phyloP scores from a whole-genome alignment of 2,888 invertebrate genomes.

The Molorchus minor region DNA sequence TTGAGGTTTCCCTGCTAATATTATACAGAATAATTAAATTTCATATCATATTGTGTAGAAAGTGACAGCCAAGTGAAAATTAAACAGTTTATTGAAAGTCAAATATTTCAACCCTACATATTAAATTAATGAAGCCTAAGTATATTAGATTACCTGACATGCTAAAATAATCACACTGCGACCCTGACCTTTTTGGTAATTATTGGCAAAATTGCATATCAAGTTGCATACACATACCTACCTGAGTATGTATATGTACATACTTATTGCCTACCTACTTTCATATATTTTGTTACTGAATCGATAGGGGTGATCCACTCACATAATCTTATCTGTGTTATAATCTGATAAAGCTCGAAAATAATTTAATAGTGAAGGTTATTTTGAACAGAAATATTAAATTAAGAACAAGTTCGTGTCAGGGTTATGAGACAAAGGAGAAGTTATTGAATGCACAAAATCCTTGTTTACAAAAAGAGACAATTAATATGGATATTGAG shows the following conservation, averaged over 20 bases:
- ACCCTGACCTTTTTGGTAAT: neutral
- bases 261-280: no score
- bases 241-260: no score
- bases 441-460: neutral
- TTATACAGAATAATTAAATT: no score
- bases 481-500: neutral
- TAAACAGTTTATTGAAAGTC: neutral
- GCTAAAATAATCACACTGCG: neutral
- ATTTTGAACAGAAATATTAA: neutral
- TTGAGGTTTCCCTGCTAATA: no score
- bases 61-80: neutral
- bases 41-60: no score
- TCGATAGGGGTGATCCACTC: no score
- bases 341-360: neutral
- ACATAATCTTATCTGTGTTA: no score
- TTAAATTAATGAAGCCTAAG: neutral
- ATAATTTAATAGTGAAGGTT: neutral
- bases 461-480: neutral
- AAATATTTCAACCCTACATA: neutral
- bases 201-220: no score
- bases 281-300: no score
- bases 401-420: neutral
- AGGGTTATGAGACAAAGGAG: neutral
- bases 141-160: neutral
- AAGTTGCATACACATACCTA: no score